Conservation (phyloP, 1,140 invertebrate species). For the Neuroterus valhalla region DNA sequence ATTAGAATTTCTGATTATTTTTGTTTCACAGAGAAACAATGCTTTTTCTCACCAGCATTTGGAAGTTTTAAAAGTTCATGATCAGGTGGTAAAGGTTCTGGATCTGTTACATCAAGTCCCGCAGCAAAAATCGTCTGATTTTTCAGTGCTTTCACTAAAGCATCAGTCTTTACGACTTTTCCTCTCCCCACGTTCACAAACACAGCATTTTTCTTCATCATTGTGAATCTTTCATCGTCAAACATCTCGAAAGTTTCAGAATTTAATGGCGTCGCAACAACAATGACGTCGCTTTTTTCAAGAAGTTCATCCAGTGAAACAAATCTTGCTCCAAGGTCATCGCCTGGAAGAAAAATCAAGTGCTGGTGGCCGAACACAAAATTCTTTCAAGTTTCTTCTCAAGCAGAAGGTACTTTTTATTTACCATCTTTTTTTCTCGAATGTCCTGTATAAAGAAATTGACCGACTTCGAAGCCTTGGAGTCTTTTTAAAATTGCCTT, state of each 20-base stretch:
- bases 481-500: slow-evolving; percentile 82
- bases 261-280: slow-evolving; percentile 82
- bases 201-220: slow-evolving; percentile 87
- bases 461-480: slow-evolving; percentile 80
- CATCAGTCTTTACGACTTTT: slow-evolving; percentile 85
- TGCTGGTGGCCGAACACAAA: neutral
- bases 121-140: slow-evolving; percentile 86
- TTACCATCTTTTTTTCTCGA: slow-evolving; percentile 79
- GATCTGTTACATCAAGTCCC: slow-evolving; percentile 92
- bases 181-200: slow-evolving; percentile 89
- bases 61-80: slow-evolving; percentile 84
- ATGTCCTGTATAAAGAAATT: slow-evolving; percentile 83
- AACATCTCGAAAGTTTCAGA: slow-evolving; percentile 84
- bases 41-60: slow-evolving; percentile 81
- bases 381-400: neutral
- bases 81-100: slow-evolving; percentile 89
- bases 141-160: slow-evolving; percentile 83
- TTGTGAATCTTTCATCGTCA: slow-evolving; percentile 80
- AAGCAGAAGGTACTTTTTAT: neutral
- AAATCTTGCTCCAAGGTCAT: slow-evolving; percentile 79
- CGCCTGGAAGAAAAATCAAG: slow-evolving; percentile 65
- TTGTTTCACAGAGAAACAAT: slow-evolving; percentile 15
- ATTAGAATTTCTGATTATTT: slow-evolving; percentile 31
- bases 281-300: slow-evolving; percentile 84
- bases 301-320: slow-evolving; percentile 84